phyloP scores from a whole-genome alignment of 2,888 invertebrate genomes.

The Leuctra nigra region DNA sequence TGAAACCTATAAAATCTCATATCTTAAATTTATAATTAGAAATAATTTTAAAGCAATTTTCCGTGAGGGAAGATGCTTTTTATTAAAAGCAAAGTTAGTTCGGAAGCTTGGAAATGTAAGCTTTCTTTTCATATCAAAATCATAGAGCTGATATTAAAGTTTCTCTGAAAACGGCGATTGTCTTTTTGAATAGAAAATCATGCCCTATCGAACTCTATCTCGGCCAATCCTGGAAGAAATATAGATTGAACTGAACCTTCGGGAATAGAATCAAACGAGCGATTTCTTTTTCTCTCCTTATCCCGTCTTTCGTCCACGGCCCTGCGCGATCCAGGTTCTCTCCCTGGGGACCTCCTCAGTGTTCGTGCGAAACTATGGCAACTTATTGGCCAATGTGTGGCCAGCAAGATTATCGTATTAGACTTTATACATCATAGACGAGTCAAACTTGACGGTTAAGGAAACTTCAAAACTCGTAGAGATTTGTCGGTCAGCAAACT shows the following conservation, averaged over 20 bases:
- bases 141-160: too few relatives aligned
- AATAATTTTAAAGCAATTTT: too few relatives aligned
- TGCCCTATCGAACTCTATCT: too few relatives aligned
- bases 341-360: constrained; percentile 6
- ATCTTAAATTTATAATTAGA: too few relatives aligned
- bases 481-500: constrained; percentile 5
- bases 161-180: too few relatives aligned
- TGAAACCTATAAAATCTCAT: too few relatives aligned
- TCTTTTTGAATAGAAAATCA: too few relatives aligned
- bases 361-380: constrained; percentile 15
- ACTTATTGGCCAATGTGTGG: constrained; percentile 3
- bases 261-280: constrained; percentile 28
- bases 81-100: too few relatives aligned
- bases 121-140: too few relatives aligned
- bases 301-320: not conserved
- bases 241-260: not conserved
- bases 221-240: too few relatives aligned
- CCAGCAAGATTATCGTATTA: constrained; percentile 12
- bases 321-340: not conserved
- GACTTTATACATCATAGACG: not conserved
- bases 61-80: too few relatives aligned
- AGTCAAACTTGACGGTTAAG: constrained; percentile 5
- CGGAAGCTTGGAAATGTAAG: too few relatives aligned
- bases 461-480: not conserved
- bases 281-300: constrained; percentile 22